phyloP scores from a whole-genome alignment of 2,888 invertebrate species.

The Lasioglossum marginatum region DNA sequence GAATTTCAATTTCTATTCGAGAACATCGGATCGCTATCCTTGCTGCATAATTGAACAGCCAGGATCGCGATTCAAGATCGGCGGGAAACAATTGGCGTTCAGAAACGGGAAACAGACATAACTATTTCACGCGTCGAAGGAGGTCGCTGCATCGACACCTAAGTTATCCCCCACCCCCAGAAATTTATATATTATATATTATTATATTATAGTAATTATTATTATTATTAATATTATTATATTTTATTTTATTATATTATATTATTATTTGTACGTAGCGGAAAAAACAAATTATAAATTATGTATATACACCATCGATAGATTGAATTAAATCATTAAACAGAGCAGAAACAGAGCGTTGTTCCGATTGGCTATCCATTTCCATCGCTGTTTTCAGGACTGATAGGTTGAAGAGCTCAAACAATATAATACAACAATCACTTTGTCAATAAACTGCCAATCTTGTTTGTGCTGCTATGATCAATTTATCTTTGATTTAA shows the following conservation, averaged over 20 bases:
- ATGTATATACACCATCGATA: slow-evolving; percentile 78
- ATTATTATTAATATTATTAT: slow-evolving; percentile 64
- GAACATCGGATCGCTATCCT: slow-evolving; percentile 25
- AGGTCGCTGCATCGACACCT: slow-evolving; percentile 59
- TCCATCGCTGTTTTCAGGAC: not conserved
- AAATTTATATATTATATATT: slow-evolving; percentile 72
- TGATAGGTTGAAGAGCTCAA: too few species aligned
- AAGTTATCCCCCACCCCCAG: slow-evolving; percentile 66
- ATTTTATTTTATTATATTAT: slow-evolving; percentile 73
- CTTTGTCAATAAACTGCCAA: too few species aligned
- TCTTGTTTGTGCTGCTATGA: too few species aligned
- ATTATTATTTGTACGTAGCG: slow-evolving; percentile 80
- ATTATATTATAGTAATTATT: slow-evolving; percentile 68
- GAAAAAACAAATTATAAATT: slow-evolving; percentile 80
- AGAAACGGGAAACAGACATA: slow-evolving; percentile 34
- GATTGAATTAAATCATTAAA: slow-evolving; percentile 73
- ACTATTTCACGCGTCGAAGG: slow-evolving; percentile 62
- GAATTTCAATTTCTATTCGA: slow-evolving; percentile 25
- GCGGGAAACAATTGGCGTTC: slow-evolving; percentile 35
- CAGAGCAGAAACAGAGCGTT: slow-evolving; percentile 46
- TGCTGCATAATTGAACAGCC: slow-evolving; percentile 48
- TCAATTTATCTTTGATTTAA: too few species aligned
- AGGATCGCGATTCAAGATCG: slow-evolving; percentile 35
- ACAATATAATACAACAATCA: too few species aligned
- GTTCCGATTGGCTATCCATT: slow-evolving; percentile 20